These are phyloP conservation scores for Aspidoscelis tigris DNA, from an alignment of 2,113 vertebrate species.

Conservation along the genomic window DNA sequence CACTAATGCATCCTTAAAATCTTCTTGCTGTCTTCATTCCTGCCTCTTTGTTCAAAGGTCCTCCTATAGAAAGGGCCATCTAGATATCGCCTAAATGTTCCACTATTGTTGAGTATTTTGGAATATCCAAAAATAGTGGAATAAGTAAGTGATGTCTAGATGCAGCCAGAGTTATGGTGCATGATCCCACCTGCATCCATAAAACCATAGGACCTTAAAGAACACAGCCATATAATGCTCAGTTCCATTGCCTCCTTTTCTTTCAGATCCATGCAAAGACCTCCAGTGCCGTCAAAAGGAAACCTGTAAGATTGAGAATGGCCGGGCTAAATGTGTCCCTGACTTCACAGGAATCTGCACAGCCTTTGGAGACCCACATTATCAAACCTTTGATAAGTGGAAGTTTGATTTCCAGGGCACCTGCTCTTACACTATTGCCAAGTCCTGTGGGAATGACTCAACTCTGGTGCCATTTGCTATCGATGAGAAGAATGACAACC, in stretches of 20 bases:
- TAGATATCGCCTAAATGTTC: too few relatives aligned
- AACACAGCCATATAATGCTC: background rate
- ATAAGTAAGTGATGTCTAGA: too few relatives aligned
- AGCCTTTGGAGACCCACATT: constrained; percentile 66
- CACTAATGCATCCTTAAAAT: too few relatives aligned
- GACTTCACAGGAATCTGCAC: constrained; percentile 49
- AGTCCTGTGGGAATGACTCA: background rate
- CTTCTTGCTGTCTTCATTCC: too few relatives aligned
- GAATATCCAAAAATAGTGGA: too few relatives aligned
- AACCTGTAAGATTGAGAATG: constrained; percentile 29
- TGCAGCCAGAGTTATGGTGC: too few relatives aligned
- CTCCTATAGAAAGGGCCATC: too few relatives aligned
- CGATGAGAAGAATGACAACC: constrained; percentile 46
- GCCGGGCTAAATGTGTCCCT: constrained; percentile 35
- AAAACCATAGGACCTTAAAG: too few relatives aligned
- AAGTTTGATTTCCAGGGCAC: constrained; percentile 51
- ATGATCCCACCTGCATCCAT: too few relatives aligned
- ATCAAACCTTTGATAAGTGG: constrained; percentile 64
- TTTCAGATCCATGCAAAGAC: constrained; percentile 77
- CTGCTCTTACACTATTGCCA: constrained; percentile 44
- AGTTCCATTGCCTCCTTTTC: background rate
- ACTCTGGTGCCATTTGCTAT: constrained; percentile 35
- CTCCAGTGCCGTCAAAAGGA: constrained; percentile 38
- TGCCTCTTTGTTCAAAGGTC: too few relatives aligned
- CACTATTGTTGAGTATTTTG: too few relatives aligned